These are phyloP conservation scores for Plemyria rubiginata DNA, from an alignment of 2,888 invertebrate species.

Conservation along the genomic window DNA sequence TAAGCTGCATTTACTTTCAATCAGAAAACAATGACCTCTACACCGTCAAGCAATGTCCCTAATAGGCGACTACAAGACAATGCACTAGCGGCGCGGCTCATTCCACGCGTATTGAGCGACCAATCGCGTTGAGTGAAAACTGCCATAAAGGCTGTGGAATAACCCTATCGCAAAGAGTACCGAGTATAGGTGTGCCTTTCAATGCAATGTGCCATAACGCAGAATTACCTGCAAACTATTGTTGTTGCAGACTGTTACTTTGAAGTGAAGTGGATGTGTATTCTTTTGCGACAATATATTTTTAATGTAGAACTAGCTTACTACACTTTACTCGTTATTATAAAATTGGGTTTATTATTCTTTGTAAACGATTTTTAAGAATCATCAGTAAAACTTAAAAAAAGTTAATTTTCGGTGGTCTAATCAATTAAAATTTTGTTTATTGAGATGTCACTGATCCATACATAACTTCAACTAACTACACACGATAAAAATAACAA, in stretches of 20 bases:
- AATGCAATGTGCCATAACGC: conserved; percentile 47
- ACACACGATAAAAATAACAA: too few species aligned
- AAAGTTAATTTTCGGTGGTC: conserved; percentile 65
- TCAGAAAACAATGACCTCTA: conserved; percentile 45
- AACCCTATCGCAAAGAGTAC: conserved; percentile 50
- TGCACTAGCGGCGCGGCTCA: conserved; percentile 67
- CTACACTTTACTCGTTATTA: too few species aligned
- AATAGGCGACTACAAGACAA: conserved; percentile 63
- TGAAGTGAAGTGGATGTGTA: conserved; percentile 21
- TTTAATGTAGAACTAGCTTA: too few species aligned
- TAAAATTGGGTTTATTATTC: too few species aligned
- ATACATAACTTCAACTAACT: too few species aligned
- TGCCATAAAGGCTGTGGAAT: conserved; percentile 71
- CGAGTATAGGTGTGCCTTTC: conserved; percentile 49
- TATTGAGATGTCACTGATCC: too few species aligned
- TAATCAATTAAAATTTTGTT: too few species aligned
- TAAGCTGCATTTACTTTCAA: conserved; percentile 32
- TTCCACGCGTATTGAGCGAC: conserved; percentile 60
- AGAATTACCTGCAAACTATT: conserved; percentile 29
- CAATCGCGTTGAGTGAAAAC: conserved; percentile 82
- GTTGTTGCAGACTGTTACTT: conserved; percentile 5
- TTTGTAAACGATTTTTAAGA: neutral
- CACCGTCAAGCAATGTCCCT: conserved; percentile 46
- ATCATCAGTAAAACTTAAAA: neutral
- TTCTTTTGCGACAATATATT: neutral